Percentiles rank a stretch among this genome's conserved stretches.
Evolutionary conservation across 2,888 invertebrate species (phyloP).

Genomic region (Rhyacophila evoluta): DNA sequence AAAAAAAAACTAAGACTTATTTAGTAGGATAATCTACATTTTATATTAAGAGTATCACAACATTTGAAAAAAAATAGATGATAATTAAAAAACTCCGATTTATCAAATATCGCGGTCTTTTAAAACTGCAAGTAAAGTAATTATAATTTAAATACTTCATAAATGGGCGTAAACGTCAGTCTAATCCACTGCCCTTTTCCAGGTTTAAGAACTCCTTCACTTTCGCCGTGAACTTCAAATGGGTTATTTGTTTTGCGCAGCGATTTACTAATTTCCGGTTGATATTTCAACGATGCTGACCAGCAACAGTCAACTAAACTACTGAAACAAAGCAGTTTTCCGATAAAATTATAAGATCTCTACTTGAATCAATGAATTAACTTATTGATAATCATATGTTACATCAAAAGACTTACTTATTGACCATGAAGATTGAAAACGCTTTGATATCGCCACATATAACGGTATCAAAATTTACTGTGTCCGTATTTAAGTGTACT

Average conservation of each 20-base stretch:
- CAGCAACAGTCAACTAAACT: neutral
- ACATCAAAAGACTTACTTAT: constrained; percentile 29
- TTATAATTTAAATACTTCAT: neutral
- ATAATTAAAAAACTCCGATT: no score
- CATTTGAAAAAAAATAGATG: no score
- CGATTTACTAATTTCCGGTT: neutral
- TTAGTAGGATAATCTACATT: neutral
- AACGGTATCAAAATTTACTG: constrained; percentile 28
- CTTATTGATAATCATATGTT: neutral
- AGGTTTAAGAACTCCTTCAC: neutral
- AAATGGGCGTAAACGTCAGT: neutral
- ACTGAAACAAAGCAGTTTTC: neutral
- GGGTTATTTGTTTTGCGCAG: neutral
- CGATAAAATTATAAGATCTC: neutral
- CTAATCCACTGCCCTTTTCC: constrained; percentile 27
- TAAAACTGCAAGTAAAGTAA: neutral
- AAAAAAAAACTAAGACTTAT: neutral
- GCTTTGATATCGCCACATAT: constrained; percentile 41
- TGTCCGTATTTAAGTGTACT: neutral
- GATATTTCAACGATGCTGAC: neutral
- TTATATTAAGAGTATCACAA: no score
- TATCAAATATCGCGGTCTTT: no score
- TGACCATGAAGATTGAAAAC: constrained; percentile 37
- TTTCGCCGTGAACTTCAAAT: neutral
- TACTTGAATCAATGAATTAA: neutral